Percentiles rank a stretch among this genome's conserved stretches.
These are phyloP conservation scores for Collichthys lucidus DNA, from an alignment of 2,113 vertebrate species.

Conservation along the genomic window DNA sequence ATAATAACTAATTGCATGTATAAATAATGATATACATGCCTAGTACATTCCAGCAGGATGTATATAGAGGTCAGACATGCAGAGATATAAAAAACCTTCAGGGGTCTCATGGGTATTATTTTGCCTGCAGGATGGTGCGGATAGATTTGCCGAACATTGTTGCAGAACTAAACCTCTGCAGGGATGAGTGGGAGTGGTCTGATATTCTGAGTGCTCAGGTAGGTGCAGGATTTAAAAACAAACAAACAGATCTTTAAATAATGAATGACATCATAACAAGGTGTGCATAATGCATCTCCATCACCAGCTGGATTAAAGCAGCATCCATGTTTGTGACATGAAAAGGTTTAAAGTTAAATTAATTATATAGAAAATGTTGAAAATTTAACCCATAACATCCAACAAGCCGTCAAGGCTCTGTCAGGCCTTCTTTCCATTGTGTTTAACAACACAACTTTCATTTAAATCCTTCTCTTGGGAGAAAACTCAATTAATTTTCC, in stretches of 20 bases:
- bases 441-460: neutral
- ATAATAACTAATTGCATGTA: neutral
- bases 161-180: neutral
- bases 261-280: conserved; percentile 31
- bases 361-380: neutral
- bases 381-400: neutral
- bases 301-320: conserved; percentile 14
- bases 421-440: neutral
- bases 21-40: neutral
- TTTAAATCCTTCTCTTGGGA: neutral
- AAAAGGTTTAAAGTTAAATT: neutral
- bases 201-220: conserved; percentile 33
- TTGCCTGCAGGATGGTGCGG: neutral
- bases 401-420: neutral
- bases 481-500: conserved; percentile 5
- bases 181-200: neutral
- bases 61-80: conserved; percentile 23
- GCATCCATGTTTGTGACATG: no score
- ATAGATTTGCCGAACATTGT: conserved; percentile 13
- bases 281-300: neutral
- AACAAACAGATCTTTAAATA: conserved; percentile 36
- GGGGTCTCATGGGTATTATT: neutral
- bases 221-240: conserved; percentile 39
- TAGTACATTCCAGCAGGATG: neutral
- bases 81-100: neutral